Base-by-base conservation (phyloP, 2,113 vertebrate genomes). In the Panurus biarmicus region DNA sequence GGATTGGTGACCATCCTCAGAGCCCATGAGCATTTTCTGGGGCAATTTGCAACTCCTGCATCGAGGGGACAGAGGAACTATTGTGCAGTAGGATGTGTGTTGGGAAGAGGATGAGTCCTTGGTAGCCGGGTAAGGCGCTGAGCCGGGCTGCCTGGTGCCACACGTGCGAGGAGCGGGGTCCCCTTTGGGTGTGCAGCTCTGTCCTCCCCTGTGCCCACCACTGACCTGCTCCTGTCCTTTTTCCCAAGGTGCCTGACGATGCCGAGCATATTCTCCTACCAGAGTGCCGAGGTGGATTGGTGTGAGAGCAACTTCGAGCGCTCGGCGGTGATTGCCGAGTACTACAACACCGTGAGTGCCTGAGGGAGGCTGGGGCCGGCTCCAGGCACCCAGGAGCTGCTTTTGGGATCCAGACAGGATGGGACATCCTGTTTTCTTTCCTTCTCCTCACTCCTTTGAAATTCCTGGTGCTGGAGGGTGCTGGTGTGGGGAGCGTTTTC, bases 241-340 rank as follows among this genome's bases (percentile, higher is more conserved):
- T 8, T 3, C 29, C 62, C 90, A 84, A 84, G 88, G 90, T 28
- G 73, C 79, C 23, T 56, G 7, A 96, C 38, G 20, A 99, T 99
- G 98, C 92, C 97, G 5, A 98, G 97, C 58, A 96, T 98, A 81
- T 98, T 99, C 19, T 97, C 98, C 69, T 99, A 99, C 35, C 97
- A 98, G 94, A 99, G 99, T 21, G 98, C 99, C 0, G 98, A 99
- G 33, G 94, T 99, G n/a, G 99, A 99, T 96, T 99, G 99, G 99
- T 99, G 99, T 4, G 99, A 99, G 92, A 96, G 96, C 90, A 99
- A 99, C 97, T 99, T 99, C 50, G 98, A 74, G 95, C 95, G 97
- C 93, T 99, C 98, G 0, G 93, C 97, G 6, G 85, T 98, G 65
- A 98, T 99, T 5, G 99, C 98, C 0, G 99, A 99, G 96, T 99